Conservation (phyloP, 2,113 vertebrate species). For the Dicerorhinus sumatrensis region DNA sequence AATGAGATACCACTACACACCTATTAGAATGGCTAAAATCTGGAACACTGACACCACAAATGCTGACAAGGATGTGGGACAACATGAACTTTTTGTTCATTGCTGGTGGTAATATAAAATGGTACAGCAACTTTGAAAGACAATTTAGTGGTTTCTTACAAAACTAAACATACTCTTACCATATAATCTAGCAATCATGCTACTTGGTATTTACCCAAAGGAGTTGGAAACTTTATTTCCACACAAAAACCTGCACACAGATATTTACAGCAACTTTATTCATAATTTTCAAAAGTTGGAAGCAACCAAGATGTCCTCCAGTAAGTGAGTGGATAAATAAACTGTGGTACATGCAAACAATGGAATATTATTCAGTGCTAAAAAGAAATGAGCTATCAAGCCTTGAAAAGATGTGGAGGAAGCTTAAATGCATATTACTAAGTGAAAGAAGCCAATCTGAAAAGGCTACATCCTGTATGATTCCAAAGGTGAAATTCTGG, state of each 20-base stretch:
- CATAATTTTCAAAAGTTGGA: not conserved
- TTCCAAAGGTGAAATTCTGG: not conserved
- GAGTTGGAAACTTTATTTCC: not conserved
- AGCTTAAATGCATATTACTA: not conserved
- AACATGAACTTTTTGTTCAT: not conserved
- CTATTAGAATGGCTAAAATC: not conserved
- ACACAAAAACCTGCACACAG: not conserved
- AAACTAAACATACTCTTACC: not conserved
- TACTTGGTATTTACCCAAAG: not conserved
- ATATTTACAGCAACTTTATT: not conserved
- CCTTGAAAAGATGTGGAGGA: not conserved
- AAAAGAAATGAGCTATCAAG: not conserved
- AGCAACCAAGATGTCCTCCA: not conserved
- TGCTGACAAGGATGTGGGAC: not conserved
- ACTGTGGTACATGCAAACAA: not conserved
- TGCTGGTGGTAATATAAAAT: not conserved
- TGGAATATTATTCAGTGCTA: too few species aligned
- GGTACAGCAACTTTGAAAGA: not conserved
- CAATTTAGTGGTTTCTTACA: not conserved
- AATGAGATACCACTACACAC: not conserved
- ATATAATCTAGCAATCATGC: not conserved
- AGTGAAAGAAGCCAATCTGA: not conserved
- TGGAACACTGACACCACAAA: not conserved
- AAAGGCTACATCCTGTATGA: not conserved
- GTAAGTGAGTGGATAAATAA: not conserved